phyloP scores from a whole-genome alignment of 2,797 vertebrate genomes.

The Lateolabrax maculatus region DNA sequence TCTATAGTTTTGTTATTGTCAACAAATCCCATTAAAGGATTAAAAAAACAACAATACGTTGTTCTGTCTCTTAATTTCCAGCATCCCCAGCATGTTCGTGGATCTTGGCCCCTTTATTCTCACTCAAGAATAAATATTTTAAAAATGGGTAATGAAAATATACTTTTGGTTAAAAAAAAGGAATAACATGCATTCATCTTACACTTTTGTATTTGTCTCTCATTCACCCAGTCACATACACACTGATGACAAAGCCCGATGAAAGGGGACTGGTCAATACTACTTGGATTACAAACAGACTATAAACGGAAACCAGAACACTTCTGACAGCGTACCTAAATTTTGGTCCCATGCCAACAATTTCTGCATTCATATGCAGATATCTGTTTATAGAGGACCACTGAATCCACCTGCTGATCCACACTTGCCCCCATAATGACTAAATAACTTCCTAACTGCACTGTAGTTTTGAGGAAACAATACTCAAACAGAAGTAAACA shows the following conservation, averaged over 20 bases:
- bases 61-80: background rate
- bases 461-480: background rate
- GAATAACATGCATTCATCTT: background rate
- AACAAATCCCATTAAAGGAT: background rate
- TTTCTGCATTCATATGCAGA: too few relatives aligned
- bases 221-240: background rate
- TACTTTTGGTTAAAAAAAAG: too few relatives aligned
- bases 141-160: slow-evolving; percentile 1
- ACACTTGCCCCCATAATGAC: background rate
- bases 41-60: background rate
- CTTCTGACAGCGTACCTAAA: too few relatives aligned
- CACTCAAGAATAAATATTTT: background rate
- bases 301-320: too few relatives aligned
- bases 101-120: background rate
- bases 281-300: too few relatives aligned
- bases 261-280: too few relatives aligned
- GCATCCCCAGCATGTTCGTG: background rate
- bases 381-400: background rate
- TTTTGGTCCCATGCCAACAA: too few relatives aligned
- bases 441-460: background rate
- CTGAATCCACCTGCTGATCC: slow-evolving; percentile 1
- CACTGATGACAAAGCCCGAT: background rate
- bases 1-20: background rate
- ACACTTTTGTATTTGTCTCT: background rate
- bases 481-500: background rate